A percentile compares a stretch with the other conserved stretches of the same genome.
Evolutionary conservation across 2,888 invertebrate species (phyloP).

Genomic region (Agriopis marginaria): DNA sequence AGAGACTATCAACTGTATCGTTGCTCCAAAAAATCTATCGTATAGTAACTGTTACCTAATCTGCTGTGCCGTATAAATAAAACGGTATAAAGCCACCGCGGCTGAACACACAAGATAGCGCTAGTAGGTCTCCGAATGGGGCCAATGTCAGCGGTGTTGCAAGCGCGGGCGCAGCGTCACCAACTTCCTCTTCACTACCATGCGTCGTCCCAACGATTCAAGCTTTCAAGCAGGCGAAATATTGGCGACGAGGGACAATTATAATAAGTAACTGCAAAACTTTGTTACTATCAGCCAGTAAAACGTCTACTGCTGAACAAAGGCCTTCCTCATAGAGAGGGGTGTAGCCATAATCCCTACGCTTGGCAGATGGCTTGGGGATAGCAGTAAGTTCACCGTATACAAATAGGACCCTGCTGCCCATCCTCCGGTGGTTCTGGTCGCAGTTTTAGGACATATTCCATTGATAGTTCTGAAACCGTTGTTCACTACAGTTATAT

Average conservation of each 20-base stretch:
- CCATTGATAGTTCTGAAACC: no score
- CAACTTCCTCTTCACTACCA: constrained; percentile 68
- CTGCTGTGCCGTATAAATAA: constrained; percentile 36
- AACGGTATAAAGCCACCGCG: constrained; percentile 26
- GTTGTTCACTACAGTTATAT: no score
- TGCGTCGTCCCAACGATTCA: constrained; percentile 1
- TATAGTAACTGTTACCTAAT: constrained; percentile 29
- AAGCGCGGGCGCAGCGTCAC: constrained; percentile 76
- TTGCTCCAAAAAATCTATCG: constrained; percentile 28
- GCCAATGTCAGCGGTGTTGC: constrained; percentile 82
- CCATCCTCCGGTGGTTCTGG: no score
- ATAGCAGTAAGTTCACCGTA: no score
- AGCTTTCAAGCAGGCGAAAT: not conserved
- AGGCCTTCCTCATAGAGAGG: not conserved
- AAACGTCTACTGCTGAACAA: not conserved
- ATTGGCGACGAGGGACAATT: no score
- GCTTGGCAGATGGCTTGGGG: no score
- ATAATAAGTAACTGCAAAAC: no score
- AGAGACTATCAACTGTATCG: constrained; percentile 23
- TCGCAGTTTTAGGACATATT: no score
- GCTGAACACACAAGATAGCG: constrained; percentile 70
- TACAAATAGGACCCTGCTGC: no score
- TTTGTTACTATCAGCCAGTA: no score
- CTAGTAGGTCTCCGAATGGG: constrained; percentile 78
- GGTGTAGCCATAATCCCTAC: no score